Evolutionary conservation across 2,113 vertebrate species (phyloP), one percentile per base, ranked within the genome.

Genomic region (Elephantulus edwardii): DNA sequence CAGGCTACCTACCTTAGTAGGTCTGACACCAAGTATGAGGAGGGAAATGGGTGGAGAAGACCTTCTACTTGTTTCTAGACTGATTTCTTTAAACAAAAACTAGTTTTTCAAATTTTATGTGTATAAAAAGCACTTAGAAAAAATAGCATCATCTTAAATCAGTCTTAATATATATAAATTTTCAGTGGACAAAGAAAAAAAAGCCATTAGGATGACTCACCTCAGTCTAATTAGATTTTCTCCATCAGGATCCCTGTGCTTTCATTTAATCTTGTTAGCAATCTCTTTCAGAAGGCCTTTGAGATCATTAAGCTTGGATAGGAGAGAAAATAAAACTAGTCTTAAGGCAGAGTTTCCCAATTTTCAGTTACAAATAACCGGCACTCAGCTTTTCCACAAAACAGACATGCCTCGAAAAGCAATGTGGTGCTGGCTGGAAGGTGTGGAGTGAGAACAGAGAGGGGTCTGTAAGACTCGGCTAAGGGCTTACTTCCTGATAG

Each of bases 231-330:
- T 58, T 35, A 72, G 83, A 28, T 46, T 72, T 70, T 77, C 79
- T 86, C 68, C 88, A 38, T 9, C 19, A 20, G 20, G 1, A 16
- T 42, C 76, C 79, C 30, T 0, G 54, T 1, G 1, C 13, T 66
- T 70, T 94, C 92, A 96, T 80, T 96, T 94, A 79, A 96, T 95
- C 88, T 94, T 98, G 95, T 78, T 96, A 58, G 96, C 95, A 81
- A 98, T 97, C 94, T 98, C 98, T 95, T 98, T 98, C 92, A 98
- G 96, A 72, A 98, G 97, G 56, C 96, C 60, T 91, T 98, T 98
- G 95, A 98, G 96, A 91, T 98, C 97, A 46, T 97, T 97, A 60
- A 97, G 66, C 91, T 96, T 77, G 33, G 17, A 28, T 44, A 52
- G 62, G 58, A 68, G 20, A 7, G 3, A 79, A 48, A 68, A 85